Percentiles rank a stretch among this genome's conserved stretches.
Conservation (phyloP, 2,888 invertebrate species). For the Parasteatoda lunata region DNA sequence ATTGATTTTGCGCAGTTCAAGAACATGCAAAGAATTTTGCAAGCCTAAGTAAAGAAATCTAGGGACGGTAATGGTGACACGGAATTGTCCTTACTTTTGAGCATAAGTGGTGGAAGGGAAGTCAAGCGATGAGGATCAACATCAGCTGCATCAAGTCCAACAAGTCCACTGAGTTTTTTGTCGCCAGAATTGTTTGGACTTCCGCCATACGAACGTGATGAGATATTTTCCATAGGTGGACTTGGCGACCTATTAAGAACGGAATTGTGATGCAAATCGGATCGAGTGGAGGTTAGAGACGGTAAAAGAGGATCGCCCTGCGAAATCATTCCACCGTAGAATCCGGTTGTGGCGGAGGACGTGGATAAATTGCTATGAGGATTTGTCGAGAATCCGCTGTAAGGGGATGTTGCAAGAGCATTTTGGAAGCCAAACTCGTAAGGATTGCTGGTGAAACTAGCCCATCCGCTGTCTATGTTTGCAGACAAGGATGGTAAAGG, state of each 20-base stretch:
- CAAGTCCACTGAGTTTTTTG: slow-evolving; percentile 41
- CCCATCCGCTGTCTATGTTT: slow-evolving; percentile 52
- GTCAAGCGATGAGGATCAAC: slow-evolving; percentile 61
- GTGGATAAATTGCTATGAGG: slow-evolving; percentile 51
- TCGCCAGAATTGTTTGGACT: slow-evolving; percentile 33
- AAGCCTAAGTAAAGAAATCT: slow-evolving; percentile 59
- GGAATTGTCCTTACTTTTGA: slow-evolving; percentile 63
- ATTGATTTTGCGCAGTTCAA: too few species aligned
- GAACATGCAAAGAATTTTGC: background rate
- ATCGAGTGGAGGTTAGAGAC: slow-evolving; percentile 17
- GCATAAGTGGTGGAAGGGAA: slow-evolving; percentile 57
- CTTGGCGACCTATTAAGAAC: slow-evolving; percentile 47
- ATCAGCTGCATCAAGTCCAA: slow-evolving; percentile 33
- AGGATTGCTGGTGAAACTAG: slow-evolving; percentile 52
- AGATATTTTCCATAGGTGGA: slow-evolving; percentile 36
- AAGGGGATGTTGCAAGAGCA: slow-evolving; percentile 56
- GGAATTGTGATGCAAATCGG: slow-evolving; percentile 43
- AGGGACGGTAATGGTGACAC: slow-evolving; percentile 65
- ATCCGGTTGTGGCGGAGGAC: slow-evolving; percentile 30
- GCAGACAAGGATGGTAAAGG: slow-evolving; percentile 55
- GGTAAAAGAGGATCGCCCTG: slow-evolving; percentile 59
- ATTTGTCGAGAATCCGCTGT: slow-evolving; percentile 51
- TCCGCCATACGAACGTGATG: background rate
- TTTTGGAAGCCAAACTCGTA: slow-evolving; percentile 68
- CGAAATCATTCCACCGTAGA: slow-evolving; percentile 61